phyloP scores from a whole-genome alignment of 2,888 invertebrate genomes.

The Plagiodera versicolora region DNA sequence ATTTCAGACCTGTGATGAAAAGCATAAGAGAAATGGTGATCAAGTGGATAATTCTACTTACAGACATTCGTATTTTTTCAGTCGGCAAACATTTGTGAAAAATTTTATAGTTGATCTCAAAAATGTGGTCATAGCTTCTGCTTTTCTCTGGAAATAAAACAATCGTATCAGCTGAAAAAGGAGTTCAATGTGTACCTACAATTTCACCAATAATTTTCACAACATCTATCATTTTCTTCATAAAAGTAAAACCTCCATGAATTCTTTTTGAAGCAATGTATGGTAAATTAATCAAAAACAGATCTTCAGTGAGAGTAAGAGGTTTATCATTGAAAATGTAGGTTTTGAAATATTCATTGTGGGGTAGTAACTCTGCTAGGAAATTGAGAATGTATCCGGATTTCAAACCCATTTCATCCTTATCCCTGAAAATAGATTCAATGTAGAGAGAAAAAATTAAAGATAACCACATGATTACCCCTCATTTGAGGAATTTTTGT shows the following conservation, averaged over 20 bases:
- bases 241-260: conserved; percentile 27
- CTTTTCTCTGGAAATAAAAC: conserved; percentile 36
- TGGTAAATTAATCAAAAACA: conserved; percentile 12
- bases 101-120: conserved; percentile 33
- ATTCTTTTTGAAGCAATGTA: conserved; percentile 17
- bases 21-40: conserved; percentile 1
- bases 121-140: conserved; percentile 34
- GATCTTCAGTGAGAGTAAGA: conserved; percentile 15
- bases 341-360: conserved; percentile 33
- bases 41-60: conserved; percentile 20
- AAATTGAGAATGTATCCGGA: conserved; percentile 41
- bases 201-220: conserved; percentile 38
- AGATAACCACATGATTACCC: conserved; percentile 16
- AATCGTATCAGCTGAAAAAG: background rate
- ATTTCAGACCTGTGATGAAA: conserved; percentile 26
- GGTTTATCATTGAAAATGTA: conserved; percentile 21
- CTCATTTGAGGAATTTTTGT: conserved; percentile 15
- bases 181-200: conserved; percentile 32
- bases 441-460: background rate
- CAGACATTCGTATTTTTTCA: conserved; percentile 26
- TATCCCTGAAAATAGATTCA: conserved; percentile 13
- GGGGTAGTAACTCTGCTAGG: conserved; percentile 39
- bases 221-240: conserved; percentile 32
- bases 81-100: conserved; percentile 33
- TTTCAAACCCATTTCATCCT: conserved; percentile 43